Percentiles rank a stretch among this genome's conserved stretches.
These are phyloP conservation scores for Xenentodon cancila DNA, from an alignment of 2,797 vertebrate species.

Conservation along the genomic window DNA sequence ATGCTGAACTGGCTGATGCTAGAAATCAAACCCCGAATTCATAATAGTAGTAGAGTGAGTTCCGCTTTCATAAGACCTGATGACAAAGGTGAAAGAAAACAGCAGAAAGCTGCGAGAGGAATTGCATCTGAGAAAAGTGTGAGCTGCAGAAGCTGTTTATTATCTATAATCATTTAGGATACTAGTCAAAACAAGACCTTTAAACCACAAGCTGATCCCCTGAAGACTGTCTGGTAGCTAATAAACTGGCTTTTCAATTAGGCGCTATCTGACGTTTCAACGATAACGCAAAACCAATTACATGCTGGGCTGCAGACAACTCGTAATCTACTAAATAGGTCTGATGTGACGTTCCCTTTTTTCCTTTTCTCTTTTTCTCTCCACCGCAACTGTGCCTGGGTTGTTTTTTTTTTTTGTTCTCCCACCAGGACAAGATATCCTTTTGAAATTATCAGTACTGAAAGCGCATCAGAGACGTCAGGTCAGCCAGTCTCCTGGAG, in stretches of 20 bases:
- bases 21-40: slow-evolving; percentile 46
- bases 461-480: slow-evolving; percentile 49
- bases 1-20: slow-evolving; percentile 17
- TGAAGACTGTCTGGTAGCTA: slow-evolving; percentile 56
- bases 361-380: slow-evolving; percentile 37
- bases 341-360: slow-evolving; percentile 62
- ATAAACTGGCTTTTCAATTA: slow-evolving; percentile 80
- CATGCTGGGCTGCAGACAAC: slow-evolving; percentile 71
- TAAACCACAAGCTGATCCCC: slow-evolving; percentile 61
- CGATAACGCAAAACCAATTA: slow-evolving; percentile 81
- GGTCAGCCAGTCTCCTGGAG: slow-evolving; percentile 34
- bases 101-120: slow-evolving; percentile 29
- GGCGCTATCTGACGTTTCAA: slow-evolving; percentile 70
- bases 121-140: slow-evolving; percentile 31
- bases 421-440: slow-evolving; percentile 55
- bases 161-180: slow-evolving; percentile 68
- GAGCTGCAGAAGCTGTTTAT: slow-evolving; percentile 41
- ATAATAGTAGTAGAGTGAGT: slow-evolving; percentile 33
- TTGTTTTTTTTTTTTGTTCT: slow-evolving; percentile 51
- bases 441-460: slow-evolving; percentile 60
- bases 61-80: slow-evolving; percentile 30
- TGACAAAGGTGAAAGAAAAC: slow-evolving; percentile 44
- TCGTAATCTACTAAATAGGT: slow-evolving; percentile 76
- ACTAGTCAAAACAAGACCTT: slow-evolving; percentile 69
- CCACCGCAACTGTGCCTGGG: slow-evolving; percentile 23